phyloP scores from a whole-genome alignment of 2,888 invertebrate genomes.

The Alviniconcha strummeri region DNA sequence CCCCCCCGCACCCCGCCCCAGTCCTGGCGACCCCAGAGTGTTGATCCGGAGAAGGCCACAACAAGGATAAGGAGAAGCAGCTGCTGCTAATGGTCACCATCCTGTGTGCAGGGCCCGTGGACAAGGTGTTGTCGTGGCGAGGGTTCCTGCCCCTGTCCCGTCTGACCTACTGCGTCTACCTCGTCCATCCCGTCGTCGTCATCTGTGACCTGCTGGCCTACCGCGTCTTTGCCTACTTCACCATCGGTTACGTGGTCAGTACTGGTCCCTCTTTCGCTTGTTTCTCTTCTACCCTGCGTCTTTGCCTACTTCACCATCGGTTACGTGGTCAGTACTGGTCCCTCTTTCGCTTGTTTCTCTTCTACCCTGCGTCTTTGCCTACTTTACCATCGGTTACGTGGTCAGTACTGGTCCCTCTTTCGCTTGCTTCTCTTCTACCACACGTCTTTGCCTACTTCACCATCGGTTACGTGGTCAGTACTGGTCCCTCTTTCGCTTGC shows the following conservation, averaged over 20 bases:
- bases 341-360: no score
- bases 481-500: background rate
- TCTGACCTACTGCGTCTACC: slow-evolving; percentile 30
- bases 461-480: slow-evolving; percentile 29
- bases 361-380: slow-evolving; percentile 27
- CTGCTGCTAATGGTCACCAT: no score
- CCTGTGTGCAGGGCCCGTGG: slow-evolving; percentile 17
- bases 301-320: no score
- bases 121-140: slow-evolving; percentile 26
- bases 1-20: no score
- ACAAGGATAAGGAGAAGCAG: no score
- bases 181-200: slow-evolving; percentile 29
- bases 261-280: background rate
- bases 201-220: slow-evolving; percentile 32
- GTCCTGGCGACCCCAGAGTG: no score
- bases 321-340: no score
- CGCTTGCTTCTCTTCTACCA: background rate
- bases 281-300: background rate
- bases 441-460: slow-evolving; percentile 33
- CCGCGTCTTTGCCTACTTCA: slow-evolving; percentile 32
- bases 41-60: no score
- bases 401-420: background rate
- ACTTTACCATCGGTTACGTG: slow-evolving; percentile 32
- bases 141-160: slow-evolving; percentile 31
- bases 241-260: slow-evolving; percentile 31